Base-by-base conservation (phyloP, 92 coral and sea anemone genomes). In the Nematostella vectensis region DNA sequence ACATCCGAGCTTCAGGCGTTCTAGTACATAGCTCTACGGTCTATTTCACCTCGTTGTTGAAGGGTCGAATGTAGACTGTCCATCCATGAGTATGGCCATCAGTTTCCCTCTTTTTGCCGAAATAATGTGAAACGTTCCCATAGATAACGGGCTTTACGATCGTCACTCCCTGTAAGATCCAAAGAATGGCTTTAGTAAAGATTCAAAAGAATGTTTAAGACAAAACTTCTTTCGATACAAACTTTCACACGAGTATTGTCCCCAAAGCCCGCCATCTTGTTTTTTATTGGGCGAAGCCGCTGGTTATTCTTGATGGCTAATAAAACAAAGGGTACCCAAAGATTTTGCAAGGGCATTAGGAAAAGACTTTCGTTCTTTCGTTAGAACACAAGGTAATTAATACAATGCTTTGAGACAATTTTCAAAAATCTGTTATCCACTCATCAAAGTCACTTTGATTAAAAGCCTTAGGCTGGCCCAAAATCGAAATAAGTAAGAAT, bases 51-150 rank as follows among this genome's bases (percentile, higher is more conserved):
- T 33, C 40, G 40, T 33, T 33, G 6, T 79, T 82, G 77, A 58
- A 91, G 9, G 98, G 89, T 48, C 78, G 75, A 16, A 91, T 64
- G 58, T 81, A 91, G 21, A 88, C 83, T 3, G 94, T 91, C 98
- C 98, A 91, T 1, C 93, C 95, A 49, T 91, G 98, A 12, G 98
- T 91, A 22, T 91, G 96, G 0, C 98, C 98, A 77, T 91, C 98
- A 11, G 74, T 56, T 57, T 91, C 98, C 3, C 98, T 78, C 62
- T 91, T 91, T 75, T 91, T 91, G 48, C 98, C 98, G 63, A 91
- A 91, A 67, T 91, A 91, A 48, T 82, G 87, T 31, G 98, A 91
- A 13, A 87, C 77, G 69, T 91, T 91, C 25, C 98, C 98, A 72
- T 81, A 91, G 31, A 91, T 72, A 19, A 91, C 74, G 21, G 96